phyloP scores from a whole-genome alignment of 2,888 invertebrate species.

The Perizoma affinitatum region DNA sequence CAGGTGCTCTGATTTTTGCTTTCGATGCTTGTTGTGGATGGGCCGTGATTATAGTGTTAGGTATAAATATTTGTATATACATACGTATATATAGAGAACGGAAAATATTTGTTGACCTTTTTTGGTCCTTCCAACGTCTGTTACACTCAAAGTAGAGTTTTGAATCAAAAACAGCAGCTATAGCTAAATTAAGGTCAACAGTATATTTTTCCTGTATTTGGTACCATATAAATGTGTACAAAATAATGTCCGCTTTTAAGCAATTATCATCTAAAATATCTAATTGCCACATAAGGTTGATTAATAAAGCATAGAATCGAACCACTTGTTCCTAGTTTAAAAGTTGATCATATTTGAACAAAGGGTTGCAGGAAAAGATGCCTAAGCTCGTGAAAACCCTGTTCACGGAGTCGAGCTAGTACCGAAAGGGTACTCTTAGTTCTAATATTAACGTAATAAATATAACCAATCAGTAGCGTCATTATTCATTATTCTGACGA shows the following conservation, averaged over 20 bases:
- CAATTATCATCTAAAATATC: slow-evolving; percentile 39
- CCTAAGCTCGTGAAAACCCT: not conserved
- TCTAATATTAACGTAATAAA: no score
- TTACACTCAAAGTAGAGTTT: no score
- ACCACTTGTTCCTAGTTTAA: slow-evolving; percentile 41
- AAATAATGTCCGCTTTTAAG: slow-evolving; percentile 28
- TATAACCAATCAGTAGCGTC: no score
- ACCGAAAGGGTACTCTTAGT: not conserved
- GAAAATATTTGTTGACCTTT: slow-evolving; percentile 29
- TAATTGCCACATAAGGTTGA: slow-evolving; percentile 43
- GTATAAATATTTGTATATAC: slow-evolving; percentile 43
- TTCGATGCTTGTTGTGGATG: slow-evolving; percentile 51
- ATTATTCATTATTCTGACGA: no score
- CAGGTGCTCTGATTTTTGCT: slow-evolving; percentile 59
- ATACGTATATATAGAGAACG: slow-evolving; percentile 36
- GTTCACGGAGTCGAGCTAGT: slow-evolving; percentile 16
- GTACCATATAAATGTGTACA: slow-evolving; percentile 8
- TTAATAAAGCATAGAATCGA: slow-evolving; percentile 47
- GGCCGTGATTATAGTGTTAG: slow-evolving; percentile 43
- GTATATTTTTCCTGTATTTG: slow-evolving; percentile 14
- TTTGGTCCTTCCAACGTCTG: slow-evolving; percentile 4
- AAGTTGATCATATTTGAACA: slow-evolving; percentile 35
- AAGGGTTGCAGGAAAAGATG: slow-evolving; percentile 55
- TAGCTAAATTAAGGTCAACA: slow-evolving; percentile 14
- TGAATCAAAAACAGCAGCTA: no score